Evolutionary conservation across 2,113 vertebrate genomes (phyloP).

Genomic region (Haplotaxodon microlepis): DNA sequence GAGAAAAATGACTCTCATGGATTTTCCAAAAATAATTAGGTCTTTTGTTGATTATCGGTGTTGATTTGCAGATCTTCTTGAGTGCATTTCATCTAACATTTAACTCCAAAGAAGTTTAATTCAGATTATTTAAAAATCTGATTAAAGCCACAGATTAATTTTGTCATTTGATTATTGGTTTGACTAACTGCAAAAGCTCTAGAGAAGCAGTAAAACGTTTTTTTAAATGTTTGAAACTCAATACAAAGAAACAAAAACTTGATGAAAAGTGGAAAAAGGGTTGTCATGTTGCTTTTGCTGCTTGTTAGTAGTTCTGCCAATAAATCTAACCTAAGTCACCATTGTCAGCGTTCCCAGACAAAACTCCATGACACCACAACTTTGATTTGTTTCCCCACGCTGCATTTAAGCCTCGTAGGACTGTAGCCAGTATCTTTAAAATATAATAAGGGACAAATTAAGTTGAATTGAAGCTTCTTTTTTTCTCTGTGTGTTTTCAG

Average conservation of each 20-base stretch:
- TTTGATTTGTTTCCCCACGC: not conserved
- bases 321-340: not conserved
- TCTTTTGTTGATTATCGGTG: not conserved
- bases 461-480: not conserved
- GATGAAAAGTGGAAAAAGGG: not conserved
- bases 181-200: not conserved
- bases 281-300: not conserved
- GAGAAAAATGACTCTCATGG: not conserved
- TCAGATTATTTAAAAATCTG: not conserved
- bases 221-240: not conserved
- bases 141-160: not conserved
- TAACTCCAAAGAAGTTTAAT: not conserved
- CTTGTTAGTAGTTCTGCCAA: not conserved
- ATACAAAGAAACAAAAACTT: not conserved
- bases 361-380: not conserved
- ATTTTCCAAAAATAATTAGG: not conserved
- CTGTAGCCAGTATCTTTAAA: not conserved
- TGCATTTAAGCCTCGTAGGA: not conserved
- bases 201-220: not conserved
- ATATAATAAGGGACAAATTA: not conserved
- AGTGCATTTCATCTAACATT: not conserved
- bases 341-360: not conserved
- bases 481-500: constrained; percentile 54
- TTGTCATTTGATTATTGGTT: not conserved
- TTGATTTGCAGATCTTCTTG: not conserved